phyloP scores from a whole-genome alignment of 2,797 vertebrate genomes.

The Mionectes olivaceus region DNA sequence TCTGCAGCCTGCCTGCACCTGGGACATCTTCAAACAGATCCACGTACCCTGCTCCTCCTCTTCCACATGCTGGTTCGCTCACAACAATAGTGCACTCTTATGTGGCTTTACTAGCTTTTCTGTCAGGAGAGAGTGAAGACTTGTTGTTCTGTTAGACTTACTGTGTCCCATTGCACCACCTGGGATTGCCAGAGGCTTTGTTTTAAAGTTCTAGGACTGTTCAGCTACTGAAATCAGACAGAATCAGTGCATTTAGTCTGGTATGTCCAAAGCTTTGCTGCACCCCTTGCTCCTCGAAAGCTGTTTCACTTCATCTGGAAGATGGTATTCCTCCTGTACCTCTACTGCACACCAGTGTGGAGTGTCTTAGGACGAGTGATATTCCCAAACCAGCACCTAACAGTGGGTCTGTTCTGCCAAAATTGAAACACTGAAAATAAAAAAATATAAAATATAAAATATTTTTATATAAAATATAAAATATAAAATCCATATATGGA shows the following conservation, averaged over 20 bases:
- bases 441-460: too few relatives aligned
- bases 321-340: not conserved
- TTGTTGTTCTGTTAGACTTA: not conserved
- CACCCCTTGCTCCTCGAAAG: not conserved
- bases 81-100: not conserved
- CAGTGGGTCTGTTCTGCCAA: not conserved
- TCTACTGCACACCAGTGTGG: not conserved
- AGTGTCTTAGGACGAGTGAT: not conserved
- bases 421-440: not conserved
- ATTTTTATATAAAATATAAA: too few relatives aligned
- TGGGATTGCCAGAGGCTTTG: not conserved
- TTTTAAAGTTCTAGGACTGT: not conserved
- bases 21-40: not conserved
- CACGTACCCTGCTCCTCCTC: not conserved
- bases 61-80: not conserved
- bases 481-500: too few relatives aligned
- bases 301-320: not conserved
- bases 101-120: not conserved
- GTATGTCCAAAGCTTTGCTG: not conserved
- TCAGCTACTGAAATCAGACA: not conserved
- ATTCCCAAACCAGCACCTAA: not conserved
- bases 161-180: fast-evolving
- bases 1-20: not conserved
- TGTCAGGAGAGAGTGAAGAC: not conserved
- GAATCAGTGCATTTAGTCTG: not conserved